Percentiles rank a stretch among this genome's conserved stretches.
These are phyloP conservation scores for Leptopilina drosophilae DNA, from an alignment of 2,888 invertebrate species.

Conservation along the genomic window DNA sequence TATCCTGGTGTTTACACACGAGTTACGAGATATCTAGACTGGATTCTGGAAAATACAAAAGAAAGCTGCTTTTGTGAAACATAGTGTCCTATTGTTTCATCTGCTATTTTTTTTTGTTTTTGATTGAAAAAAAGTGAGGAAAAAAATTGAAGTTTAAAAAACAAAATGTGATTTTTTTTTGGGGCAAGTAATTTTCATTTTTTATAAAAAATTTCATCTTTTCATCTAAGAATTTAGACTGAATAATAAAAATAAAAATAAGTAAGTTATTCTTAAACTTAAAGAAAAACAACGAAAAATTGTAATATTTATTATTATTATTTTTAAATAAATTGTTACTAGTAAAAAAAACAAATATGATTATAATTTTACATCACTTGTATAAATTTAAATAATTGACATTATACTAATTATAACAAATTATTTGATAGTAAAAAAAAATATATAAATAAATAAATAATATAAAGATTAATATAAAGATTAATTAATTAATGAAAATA, in stretches of 20 bases:
- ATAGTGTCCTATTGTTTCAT: slow-evolving; percentile 38
- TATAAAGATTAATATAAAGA: too few species aligned
- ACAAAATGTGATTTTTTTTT: neutral
- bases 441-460: too few species aligned
- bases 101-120: neutral
- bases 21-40: slow-evolving; percentile 88
- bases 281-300: too few species aligned
- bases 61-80: slow-evolving; percentile 89
- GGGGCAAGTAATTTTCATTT: neutral
- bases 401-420: too few species aligned
- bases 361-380: too few species aligned
- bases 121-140: neutral
- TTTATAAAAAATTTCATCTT: neutral
- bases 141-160: slow-evolving; percentile 1
- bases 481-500: too few species aligned
- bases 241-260: neutral
- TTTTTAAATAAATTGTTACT: neutral
- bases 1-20: slow-evolving; percentile 93
- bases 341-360: too few species aligned
- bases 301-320: too few species aligned
- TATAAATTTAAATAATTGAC: too few species aligned
- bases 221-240: neutral
- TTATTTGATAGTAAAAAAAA: too few species aligned
- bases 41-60: slow-evolving; percentile 87
- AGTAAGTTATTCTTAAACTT: neutral